Percentiles rank a stretch among this genome's conserved stretches.
Evolutionary conservation across 1,140 invertebrate species (phyloP).

Genomic region (Drosophila aff.): DNA sequence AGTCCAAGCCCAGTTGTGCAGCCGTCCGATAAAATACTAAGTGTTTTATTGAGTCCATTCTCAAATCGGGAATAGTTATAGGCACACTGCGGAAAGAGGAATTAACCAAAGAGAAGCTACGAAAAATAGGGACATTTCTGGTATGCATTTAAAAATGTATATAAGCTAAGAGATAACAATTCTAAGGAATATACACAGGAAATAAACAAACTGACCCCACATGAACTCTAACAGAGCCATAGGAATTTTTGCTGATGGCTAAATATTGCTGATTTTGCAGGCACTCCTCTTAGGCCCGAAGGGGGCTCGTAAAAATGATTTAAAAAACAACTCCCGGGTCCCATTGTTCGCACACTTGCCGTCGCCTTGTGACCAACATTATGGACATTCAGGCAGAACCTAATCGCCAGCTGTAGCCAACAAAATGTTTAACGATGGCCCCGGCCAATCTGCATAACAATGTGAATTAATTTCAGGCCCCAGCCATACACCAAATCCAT

Average conservation of each 20-base stretch:
- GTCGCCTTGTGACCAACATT: slow-evolving; percentile 8
- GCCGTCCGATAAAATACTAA: slow-evolving; percentile 13
- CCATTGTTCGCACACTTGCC: slow-evolving; percentile 28
- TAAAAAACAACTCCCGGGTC: background rate
- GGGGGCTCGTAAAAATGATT: slow-evolving; percentile 17
- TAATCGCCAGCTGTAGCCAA: slow-evolving; percentile 12
- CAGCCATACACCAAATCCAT: background rate
- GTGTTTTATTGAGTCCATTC: slow-evolving; percentile 16
- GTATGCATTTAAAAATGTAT: background rate
- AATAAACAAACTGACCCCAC: background rate
- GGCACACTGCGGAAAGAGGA: background rate
- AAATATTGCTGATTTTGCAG: slow-evolving; percentile 12
- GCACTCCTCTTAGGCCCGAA: background rate
- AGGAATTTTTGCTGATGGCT: background rate
- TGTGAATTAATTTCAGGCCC: slow-evolving; percentile 43
- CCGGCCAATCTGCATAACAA: slow-evolving; percentile 47
- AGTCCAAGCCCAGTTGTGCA: background rate
- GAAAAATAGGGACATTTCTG: background rate
- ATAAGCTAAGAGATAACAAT: background rate
- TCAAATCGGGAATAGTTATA: background rate
- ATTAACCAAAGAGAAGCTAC: background rate
- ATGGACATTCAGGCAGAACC: background rate
- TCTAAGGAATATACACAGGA: background rate
- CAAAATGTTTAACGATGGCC: slow-evolving; percentile 38
- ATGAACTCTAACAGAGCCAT: background rate